phyloP scores from a whole-genome alignment of 2,888 invertebrate species.

The Octonoba sinensis region DNA sequence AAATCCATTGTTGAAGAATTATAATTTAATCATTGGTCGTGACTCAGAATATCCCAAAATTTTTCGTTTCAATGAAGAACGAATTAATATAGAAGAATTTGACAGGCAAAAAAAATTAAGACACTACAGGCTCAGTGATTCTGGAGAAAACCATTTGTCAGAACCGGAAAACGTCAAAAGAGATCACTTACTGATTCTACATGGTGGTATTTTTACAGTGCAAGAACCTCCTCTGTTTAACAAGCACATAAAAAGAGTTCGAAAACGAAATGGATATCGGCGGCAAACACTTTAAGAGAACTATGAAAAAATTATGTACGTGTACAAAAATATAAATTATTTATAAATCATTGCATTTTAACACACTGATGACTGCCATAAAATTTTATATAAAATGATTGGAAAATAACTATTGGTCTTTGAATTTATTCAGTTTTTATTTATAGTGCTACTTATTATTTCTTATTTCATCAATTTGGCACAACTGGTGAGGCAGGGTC shows the following conservation, averaged over 20 bases:
- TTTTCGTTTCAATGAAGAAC: slow-evolving; percentile 65
- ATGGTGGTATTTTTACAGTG: slow-evolving; percentile 64
- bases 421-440: too few relatives aligned
- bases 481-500: too few relatives aligned
- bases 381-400: too few relatives aligned
- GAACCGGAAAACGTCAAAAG: slow-evolving; percentile 63
- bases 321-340: too few relatives aligned
- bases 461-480: too few relatives aligned
- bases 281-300: not conserved
- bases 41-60: slow-evolving; percentile 60
- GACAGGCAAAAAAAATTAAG: slow-evolving; percentile 61
- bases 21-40: slow-evolving; percentile 47
- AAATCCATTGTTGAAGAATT: slow-evolving; percentile 42
- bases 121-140: slow-evolving; percentile 19
- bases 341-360: too few relatives aligned
- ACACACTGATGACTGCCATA: too few relatives aligned
- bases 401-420: too few relatives aligned
- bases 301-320: too few relatives aligned
- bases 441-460: too few relatives aligned
- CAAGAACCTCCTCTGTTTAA: slow-evolving; percentile 57
- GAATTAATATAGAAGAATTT: slow-evolving; percentile 64
- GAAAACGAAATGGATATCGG: slow-evolving; percentile 22
- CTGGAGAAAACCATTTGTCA: slow-evolving; percentile 37
- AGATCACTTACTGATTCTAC: slow-evolving; percentile 61
- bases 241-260: slow-evolving; percentile 29